phyloP scores from a whole-genome alignment of 2,113 vertebrate genomes.

The Galeopterus variegatus region DNA sequence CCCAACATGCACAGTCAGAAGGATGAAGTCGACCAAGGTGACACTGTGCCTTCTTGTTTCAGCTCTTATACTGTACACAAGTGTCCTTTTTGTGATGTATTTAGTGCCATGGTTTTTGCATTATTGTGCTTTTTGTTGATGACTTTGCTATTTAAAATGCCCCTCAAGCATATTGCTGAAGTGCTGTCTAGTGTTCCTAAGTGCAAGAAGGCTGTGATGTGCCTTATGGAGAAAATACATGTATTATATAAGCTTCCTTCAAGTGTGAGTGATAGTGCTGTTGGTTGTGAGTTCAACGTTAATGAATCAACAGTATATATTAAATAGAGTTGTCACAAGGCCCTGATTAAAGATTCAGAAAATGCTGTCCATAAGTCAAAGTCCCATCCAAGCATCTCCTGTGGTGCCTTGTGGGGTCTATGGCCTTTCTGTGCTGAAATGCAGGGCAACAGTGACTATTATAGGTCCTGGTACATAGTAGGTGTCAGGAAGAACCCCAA shows the following conservation, averaged over 20 bases:
- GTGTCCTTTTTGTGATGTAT: not conserved
- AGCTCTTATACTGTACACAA: not conserved
- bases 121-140: not conserved
- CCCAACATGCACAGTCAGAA: too few species aligned
- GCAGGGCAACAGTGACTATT: not conserved
- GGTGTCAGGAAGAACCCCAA: not conserved
- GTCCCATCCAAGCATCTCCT: not conserved
- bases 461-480: not conserved
- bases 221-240: too few species aligned
- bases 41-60: not conserved
- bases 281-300: not conserved
- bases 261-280: not conserved
- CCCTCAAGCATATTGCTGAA: not conserved
- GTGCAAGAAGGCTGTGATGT: not conserved
- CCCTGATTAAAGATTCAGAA: constrained; percentile 1
- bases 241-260: not conserved
- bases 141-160: not conserved
- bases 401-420: not conserved
- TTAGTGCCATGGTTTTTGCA: not conserved
- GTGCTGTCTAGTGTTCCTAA: not conserved
- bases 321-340: not conserved
- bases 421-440: not conserved
- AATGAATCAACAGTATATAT: not conserved
- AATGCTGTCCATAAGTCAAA: not conserved
- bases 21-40: not conserved